Evolutionary conservation across 2,113 vertebrate genomes (phyloP), one percentile per base, ranked within the genome.

Genomic region (Sinosuthora webbiana): DNA sequence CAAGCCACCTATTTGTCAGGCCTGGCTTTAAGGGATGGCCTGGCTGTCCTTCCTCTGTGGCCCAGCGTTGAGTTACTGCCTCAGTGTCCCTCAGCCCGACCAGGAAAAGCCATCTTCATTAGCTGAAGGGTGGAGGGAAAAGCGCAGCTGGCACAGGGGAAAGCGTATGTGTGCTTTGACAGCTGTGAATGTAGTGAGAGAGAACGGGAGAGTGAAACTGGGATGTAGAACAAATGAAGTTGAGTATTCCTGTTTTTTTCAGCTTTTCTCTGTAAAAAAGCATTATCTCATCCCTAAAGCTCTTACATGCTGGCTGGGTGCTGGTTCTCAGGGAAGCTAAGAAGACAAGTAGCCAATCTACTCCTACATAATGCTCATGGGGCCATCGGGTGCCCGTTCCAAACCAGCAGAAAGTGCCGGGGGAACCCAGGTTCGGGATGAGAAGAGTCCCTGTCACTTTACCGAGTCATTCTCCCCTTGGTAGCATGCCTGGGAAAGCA

Each of bases 291-390:
- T 49, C 25, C 17, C n/a, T 44, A 7, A 17, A 18, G 21, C 22
- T 79, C 11, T 52, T 35, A 21, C 8, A 23, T 17, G 31, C 22
- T 35, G 3, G 2, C 2, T 55, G 63, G 25, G 9, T 80, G 33
- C 57, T 56, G 6, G 6, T 56, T 85, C 44, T 25, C 41, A 37
- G 31, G 55, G 57, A 62, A 88, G 13, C 28, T 37, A 2, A 10
- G 2, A 1, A 1, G 35, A 18, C 23, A 16, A 6, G 8, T 31
- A 22, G 31, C 25, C 57, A 33, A 60, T 28, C 35, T 70, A 33
- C 15, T 57, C 1, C 2, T 30, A 3, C 42, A n/a, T 27, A 6
- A 11, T 24, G 59, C 39, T 71, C 28, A 0, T 7, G 15, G 1
- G 19, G 41, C 42, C 50, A 4, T 5, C 0, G 2, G 9, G 22